These are phyloP conservation scores for Dromococcyx pavoninus DNA, from an alignment of 2,797 vertebrate genomes.

Conservation along the genomic window DNA sequence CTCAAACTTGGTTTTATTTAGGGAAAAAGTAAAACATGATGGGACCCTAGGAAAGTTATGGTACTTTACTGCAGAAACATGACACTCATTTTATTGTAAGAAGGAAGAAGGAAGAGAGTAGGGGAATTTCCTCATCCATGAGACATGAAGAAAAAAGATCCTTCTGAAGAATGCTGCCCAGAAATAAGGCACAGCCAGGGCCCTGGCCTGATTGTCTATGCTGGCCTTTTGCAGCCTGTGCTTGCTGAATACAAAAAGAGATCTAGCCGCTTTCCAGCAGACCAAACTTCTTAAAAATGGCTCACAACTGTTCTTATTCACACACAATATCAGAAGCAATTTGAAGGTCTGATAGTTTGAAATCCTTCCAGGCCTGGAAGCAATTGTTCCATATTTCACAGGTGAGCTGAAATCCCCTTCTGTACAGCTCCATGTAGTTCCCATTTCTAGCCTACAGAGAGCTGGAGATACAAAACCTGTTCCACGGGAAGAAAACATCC, in stretches of 20 bases:
- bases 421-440: not conserved
- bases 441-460: not conserved
- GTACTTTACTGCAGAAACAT: not conserved
- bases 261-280: not conserved
- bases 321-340: constrained; percentile 25
- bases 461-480: constrained; percentile 3
- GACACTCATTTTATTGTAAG: rapidly evolving
- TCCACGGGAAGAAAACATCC: constrained; percentile 11
- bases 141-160: not conserved
- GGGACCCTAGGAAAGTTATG: not conserved
- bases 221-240: not conserved
- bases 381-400: not conserved
- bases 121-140: not conserved
- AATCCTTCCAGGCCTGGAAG: constrained; percentile 10
- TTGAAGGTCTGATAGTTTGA: constrained; percentile 17
- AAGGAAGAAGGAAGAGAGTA: not conserved
- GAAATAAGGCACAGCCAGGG: rapidly evolving
- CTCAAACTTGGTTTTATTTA: not conserved
- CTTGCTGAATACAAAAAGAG: not conserved
- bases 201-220: not conserved
- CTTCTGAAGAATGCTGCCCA: not conserved
- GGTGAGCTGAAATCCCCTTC: constrained; percentile 15
- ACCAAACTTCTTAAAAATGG: not conserved
- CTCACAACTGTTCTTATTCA: not conserved
- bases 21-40: not conserved